Conservation (phyloP, 2,797 vertebrate genomes). For the Pitangus sulphuratus region DNA sequence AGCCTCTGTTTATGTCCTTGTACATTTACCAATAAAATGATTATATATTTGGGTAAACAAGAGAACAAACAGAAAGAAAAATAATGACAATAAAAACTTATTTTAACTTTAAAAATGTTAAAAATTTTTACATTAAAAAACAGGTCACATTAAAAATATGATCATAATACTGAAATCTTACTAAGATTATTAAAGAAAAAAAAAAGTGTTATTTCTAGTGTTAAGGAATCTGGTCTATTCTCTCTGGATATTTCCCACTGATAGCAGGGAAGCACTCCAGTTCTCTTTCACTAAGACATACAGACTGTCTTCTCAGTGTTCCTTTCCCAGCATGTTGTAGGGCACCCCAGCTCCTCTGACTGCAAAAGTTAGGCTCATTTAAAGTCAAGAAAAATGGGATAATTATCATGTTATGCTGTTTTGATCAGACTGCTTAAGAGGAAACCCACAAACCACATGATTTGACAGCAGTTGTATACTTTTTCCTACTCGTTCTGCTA, state of each 20-base stretch:
- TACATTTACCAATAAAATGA: background rate
- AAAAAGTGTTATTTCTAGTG: background rate
- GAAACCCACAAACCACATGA: background rate
- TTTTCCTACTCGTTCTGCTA: background rate
- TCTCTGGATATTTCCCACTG: background rate
- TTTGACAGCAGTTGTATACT: background rate
- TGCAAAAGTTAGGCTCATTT: background rate
- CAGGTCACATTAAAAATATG: background rate
- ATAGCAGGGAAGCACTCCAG: background rate
- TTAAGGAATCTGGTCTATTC: background rate
- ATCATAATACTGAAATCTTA: background rate
- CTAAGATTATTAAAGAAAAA: background rate
- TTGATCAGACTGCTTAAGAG: background rate
- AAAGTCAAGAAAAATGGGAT: background rate
- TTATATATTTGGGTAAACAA: background rate
- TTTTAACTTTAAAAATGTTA: too few species aligned
- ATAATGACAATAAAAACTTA: background rate
- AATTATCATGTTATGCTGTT: background rate
- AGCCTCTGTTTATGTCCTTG: background rate
- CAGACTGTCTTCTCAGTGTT: background rate
- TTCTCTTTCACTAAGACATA: background rate
- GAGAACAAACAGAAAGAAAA: background rate
- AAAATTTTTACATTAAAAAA: too few species aligned
- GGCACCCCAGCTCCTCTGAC: background rate
- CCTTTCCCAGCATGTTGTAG: background rate